Conservation (phyloP, 1,140 invertebrate genomes). For the honey bee (Apis mellifera) region DNA sequence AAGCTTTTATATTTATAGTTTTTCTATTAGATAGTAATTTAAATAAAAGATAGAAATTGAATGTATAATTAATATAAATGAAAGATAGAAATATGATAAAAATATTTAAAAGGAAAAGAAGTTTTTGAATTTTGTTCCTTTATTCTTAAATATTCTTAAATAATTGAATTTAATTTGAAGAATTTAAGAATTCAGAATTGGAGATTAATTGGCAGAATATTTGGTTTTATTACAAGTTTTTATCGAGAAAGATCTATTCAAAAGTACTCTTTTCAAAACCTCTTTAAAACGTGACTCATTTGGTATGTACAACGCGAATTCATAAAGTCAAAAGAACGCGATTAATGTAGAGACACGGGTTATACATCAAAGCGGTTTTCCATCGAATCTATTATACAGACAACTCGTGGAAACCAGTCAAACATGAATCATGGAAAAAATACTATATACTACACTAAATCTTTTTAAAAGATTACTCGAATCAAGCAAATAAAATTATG, state of each 20-base stretch:
- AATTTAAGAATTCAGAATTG: too few relatives aligned
- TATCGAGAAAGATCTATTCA: neutral
- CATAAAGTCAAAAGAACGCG: slow-evolving; percentile 14
- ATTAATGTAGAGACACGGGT: neutral
- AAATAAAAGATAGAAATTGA: too few relatives aligned
- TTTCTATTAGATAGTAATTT: too few relatives aligned
- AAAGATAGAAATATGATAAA: too few relatives aligned
- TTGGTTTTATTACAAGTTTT: neutral
- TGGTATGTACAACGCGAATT: neutral
- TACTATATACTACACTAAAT: neutral
- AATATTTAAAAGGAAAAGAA: too few relatives aligned
- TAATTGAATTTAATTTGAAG: too few relatives aligned
- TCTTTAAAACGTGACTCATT: neutral
- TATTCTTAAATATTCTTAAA: too few relatives aligned
- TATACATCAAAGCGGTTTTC: slow-evolving; percentile 7
- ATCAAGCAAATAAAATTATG: neutral
- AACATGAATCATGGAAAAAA: neutral
- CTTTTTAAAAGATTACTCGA: neutral
- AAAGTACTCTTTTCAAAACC: neutral
- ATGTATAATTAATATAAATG: too few relatives aligned
- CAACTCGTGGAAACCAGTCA: neutral
- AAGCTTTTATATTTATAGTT: too few relatives aligned
- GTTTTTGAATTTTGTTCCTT: too few relatives aligned
- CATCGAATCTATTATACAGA: neutral
- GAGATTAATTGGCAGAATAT: neutral